Base-by-base conservation (phyloP, 2,797 vertebrate genomes). In the Typhlichthys eigenmanni region DNA sequence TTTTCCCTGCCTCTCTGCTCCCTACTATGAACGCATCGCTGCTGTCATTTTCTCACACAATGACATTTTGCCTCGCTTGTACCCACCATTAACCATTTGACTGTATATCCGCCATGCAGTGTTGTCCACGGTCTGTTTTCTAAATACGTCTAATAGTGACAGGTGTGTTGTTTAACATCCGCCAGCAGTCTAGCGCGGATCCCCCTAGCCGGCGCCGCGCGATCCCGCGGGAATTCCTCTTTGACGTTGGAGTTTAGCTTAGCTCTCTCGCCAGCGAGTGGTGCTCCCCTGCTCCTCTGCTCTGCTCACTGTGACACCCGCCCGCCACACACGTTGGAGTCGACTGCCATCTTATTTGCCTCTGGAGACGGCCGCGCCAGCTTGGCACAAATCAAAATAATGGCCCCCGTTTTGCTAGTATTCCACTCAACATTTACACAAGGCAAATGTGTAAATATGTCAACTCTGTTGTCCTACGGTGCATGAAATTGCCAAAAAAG, bases 311-410 rank as follows among this genome's bases (percentile, higher is more conserved):
- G 61, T 60, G 64, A 75, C 54, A 62, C 46, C 34, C 34, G 34
- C 6, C 13, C 2, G n/a, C 55, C 66, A 66, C 64, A 70, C 58
- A 53, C 55, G 0, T 34, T 62, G 74, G 78, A 68, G 66, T 52
- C 73, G 75, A 58, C 74, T 72, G 82, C 53, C 75, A 71, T 62
- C 13, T 69, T 73, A 66, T 79, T 46, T 69, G 51, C 65, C 80
- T 73, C 65, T n/a, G 68, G 79, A 76, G 66, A 85, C 55, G 45
- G 55, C 38, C 58, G 19, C 52, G 74, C 75, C n/a, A 32, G 45
- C 76, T 70, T 82, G 68, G 67, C 78, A 87, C 73, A 84, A 83
- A 87, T 86, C 85, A 74, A 82, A 85, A 87, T 86, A 83, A 86
- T 82, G 74, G 61, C 60, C 81, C 67, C 67, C 19, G 48, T 61